A percentile compares a stretch with the other conserved stretches of the same genome.
Evolutionary conservation across 1,140 invertebrate species (phyloP).

Genomic region (Lepidurus couesii): DNA sequence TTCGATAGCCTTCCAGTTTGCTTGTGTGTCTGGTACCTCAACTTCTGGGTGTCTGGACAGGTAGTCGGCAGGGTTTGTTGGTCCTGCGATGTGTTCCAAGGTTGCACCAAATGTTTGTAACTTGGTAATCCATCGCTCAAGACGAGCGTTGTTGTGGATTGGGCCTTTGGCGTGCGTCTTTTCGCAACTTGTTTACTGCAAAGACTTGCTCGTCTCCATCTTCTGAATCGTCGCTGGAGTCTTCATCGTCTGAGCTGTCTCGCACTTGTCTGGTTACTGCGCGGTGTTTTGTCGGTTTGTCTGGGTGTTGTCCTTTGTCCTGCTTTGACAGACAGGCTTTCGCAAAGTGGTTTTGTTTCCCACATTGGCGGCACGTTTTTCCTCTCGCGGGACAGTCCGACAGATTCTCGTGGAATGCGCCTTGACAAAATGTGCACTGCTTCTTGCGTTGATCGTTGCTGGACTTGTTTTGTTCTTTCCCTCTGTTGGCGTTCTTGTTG

Average conservation of each 20-base stretch:
- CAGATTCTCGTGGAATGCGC: slow-evolving; percentile 13
- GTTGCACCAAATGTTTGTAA: not conserved
- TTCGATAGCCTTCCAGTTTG: not conserved
- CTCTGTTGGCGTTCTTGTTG: not conserved
- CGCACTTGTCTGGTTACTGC: slow-evolving; percentile 15
- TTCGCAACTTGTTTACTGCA: slow-evolving; percentile 5
- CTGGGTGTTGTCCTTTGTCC: not conserved
- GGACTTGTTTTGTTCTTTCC: slow-evolving; percentile 25
- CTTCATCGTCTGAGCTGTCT: not conserved
- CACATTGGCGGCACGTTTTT: slow-evolving; percentile 12
- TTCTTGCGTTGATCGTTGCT: not conserved
- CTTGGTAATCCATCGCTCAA: slow-evolving; percentile 20
- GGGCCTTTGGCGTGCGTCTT: not conserved
- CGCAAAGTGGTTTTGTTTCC: slow-evolving; percentile 19
- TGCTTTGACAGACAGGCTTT: not conserved
- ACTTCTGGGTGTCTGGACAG: slow-evolving; percentile 24
- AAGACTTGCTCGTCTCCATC: not conserved
- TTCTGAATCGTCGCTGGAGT: not conserved
- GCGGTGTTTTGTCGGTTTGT: slow-evolving; percentile 19
- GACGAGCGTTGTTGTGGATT: not conserved
- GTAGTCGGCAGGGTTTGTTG: slow-evolving; percentile 30
- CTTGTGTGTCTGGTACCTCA: not conserved
- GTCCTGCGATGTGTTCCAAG: slow-evolving; percentile 8
- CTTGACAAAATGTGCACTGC: slow-evolving; percentile 26
- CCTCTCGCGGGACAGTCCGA: slow-evolving; percentile 22